Conservation (phyloP, 2,888 invertebrate genomes). For the Aporophyla lueneburgensis region DNA sequence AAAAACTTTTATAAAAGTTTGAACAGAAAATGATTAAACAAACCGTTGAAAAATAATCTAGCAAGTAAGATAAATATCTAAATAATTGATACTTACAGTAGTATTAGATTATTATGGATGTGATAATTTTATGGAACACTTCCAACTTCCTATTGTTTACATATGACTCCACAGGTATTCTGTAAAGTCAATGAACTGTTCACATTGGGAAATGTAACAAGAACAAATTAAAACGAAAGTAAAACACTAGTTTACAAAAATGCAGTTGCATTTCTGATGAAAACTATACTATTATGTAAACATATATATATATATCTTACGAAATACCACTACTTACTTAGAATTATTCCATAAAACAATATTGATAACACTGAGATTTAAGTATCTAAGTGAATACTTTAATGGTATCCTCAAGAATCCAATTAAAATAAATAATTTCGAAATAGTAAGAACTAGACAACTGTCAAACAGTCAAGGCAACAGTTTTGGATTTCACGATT, state of each 20-base stretch:
- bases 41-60: background rate
- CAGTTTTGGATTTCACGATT: constrained; percentile 63
- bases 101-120: background rate
- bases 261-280: constrained; percentile 31
- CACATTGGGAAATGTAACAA: constrained; percentile 7
- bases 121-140: constrained; percentile 33
- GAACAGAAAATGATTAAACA: background rate
- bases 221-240: background rate
- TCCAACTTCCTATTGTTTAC: constrained; percentile 55
- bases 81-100: constrained; percentile 24
- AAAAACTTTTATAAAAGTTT: background rate
- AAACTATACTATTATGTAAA: constrained; percentile 79
- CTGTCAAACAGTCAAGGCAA: constrained; percentile 75
- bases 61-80: background rate
- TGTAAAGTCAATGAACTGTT: constrained; percentile 41
- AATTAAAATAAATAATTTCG: constrained; percentile 49
- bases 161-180: constrained; percentile 47
- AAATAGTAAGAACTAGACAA: constrained; percentile 56
- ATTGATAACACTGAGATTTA: constrained; percentile 4
- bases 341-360: constrained; percentile 18
- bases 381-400: constrained; percentile 7
- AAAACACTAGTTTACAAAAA: background rate
- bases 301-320: constrained; percentile 64
- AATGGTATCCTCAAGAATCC: constrained; percentile 16
- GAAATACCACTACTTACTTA: constrained; percentile 66